These are phyloP conservation scores for Drosophila eugracilis DNA, from an alignment of 1,140 invertebrate genomes.

Conservation along the genomic window DNA sequence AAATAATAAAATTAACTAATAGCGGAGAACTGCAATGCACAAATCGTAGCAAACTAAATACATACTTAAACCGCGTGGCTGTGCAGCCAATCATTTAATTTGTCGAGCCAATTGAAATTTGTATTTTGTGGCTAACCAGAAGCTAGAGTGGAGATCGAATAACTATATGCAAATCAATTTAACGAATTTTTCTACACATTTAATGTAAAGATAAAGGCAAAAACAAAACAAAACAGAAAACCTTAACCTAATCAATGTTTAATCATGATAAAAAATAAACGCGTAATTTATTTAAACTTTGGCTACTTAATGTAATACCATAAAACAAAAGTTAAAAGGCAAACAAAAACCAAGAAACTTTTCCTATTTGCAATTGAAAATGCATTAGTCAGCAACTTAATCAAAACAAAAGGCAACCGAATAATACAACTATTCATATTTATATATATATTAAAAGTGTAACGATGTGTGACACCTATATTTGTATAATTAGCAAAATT, in stretches of 20 bases:
- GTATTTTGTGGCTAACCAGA: conserved; percentile 63
- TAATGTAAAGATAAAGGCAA: conserved; percentile 70
- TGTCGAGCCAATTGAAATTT: conserved; percentile 58
- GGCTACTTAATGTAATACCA: conserved; percentile 52
- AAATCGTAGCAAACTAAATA: conserved; percentile 69
- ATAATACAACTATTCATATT: conserved; percentile 63
- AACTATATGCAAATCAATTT: conserved; percentile 79
- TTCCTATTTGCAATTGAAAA: conserved; percentile 76
- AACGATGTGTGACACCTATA: conserved; percentile 58
- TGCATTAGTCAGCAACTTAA: conserved; percentile 77
- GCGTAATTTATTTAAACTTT: conserved; percentile 56
- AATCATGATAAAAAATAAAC: conserved; percentile 40
- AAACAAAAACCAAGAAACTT: conserved; percentile 46
- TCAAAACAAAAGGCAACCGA: conserved; percentile 75
- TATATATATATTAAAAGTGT: conserved; percentile 42
- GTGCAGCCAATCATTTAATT: conserved; percentile 66
- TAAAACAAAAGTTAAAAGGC: conserved; percentile 57
- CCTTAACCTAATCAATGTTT: conserved; percentile 67
- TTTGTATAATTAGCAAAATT: conserved; percentile 80
- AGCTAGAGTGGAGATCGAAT: conserved; percentile 22
- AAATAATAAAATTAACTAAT: conserved; percentile 44
- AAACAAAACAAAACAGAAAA: conserved; percentile 17
- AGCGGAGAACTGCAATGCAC: conserved; percentile 68
- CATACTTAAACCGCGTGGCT: conserved; percentile 54
- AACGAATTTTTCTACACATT: conserved; percentile 82